phyloP scores from a whole-genome alignment of 2,888 invertebrate genomes.

The Acleris sparsana region DNA sequence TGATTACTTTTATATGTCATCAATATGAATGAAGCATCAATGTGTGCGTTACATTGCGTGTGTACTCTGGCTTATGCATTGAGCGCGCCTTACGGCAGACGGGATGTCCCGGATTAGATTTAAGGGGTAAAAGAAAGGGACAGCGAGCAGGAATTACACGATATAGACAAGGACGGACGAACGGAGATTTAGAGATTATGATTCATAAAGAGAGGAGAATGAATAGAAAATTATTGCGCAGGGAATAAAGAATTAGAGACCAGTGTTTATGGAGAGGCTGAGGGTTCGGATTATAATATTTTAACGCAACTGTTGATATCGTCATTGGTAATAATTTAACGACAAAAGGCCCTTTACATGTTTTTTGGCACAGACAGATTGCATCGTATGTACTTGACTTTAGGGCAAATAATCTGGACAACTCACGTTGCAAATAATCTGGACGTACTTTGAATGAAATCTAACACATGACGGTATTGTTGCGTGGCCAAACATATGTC shows the following conservation, averaged over 20 bases:
- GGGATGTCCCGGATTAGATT: slow-evolving; percentile 82
- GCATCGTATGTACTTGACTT: too few relatives aligned
- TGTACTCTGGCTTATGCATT: slow-evolving; percentile 50
- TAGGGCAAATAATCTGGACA: too few relatives aligned
- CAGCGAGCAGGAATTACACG: slow-evolving; percentile 47
- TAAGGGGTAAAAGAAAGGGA: slow-evolving; percentile 79
- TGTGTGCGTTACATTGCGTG: slow-evolving; percentile 42
- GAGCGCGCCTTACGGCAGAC: slow-evolving; percentile 66
- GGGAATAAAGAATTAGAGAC: slow-evolving; percentile 68
- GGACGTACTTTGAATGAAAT: too few relatives aligned
- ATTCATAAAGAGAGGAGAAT: slow-evolving; percentile 81
- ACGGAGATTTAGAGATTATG: slow-evolving; percentile 82
- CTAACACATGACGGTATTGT: too few relatives aligned
- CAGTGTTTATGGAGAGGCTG: slow-evolving; percentile 48
- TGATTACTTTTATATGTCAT: slow-evolving; percentile 11
- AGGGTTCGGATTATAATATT: too few relatives aligned
- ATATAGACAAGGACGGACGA: slow-evolving; percentile 62
- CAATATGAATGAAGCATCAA: slow-evolving; percentile 7
- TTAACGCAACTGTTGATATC: too few relatives aligned
- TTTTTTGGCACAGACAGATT: too few relatives aligned
- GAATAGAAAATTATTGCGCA: slow-evolving; percentile 81
- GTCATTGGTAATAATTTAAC: too few relatives aligned
- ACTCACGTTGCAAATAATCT: too few relatives aligned
- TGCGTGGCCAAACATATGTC: too few relatives aligned
- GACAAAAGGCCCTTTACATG: too few relatives aligned